Evolutionary conservation across 2,888 invertebrate genomes (phyloP).

Genomic region (Invenusta paracnida): DNA sequence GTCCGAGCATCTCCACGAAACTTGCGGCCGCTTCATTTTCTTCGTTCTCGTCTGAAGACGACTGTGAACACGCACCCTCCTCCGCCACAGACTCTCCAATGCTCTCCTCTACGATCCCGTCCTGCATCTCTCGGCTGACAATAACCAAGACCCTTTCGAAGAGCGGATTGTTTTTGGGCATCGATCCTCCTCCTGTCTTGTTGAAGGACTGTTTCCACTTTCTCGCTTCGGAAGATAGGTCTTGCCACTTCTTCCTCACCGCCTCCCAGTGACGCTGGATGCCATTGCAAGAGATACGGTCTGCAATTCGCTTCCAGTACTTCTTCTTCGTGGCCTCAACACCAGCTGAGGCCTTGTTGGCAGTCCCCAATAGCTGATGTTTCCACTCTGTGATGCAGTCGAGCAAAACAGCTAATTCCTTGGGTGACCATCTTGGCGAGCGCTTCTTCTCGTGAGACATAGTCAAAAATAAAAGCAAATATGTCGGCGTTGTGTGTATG

Average conservation of each 20-base stretch:
- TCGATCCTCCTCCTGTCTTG: slow-evolving; percentile 24
- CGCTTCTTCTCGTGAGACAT: neutral
- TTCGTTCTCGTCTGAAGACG: slow-evolving; percentile 5
- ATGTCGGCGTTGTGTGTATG: neutral
- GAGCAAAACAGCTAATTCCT: slow-evolving; percentile 20
- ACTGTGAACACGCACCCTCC: neutral
- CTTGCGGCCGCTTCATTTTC: neutral
- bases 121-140: slow-evolving; percentile 1
- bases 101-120: slow-evolving; percentile 16
- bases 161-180: slow-evolving; percentile 4
- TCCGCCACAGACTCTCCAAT: neutral
- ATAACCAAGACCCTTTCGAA: slow-evolving; percentile 31
- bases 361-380: slow-evolving; percentile 24
- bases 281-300: neutral
- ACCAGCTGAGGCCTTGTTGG: slow-evolving; percentile 29
- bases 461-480: slow-evolving; percentile 1
- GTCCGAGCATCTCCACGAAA: slow-evolving; percentile 14
- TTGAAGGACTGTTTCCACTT: slow-evolving; percentile 32
- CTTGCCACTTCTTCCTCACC: slow-evolving; percentile 25
- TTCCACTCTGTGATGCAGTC: slow-evolving; percentile 27
- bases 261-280: slow-evolving; percentile 1
- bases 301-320: slow-evolving; percentile 24
- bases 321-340: slow-evolving; percentile 28
- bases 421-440: slow-evolving; percentile 27
- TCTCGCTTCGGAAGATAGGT: slow-evolving; percentile 21